Evolutionary conservation across 2,113 vertebrate genomes (phyloP).

Genomic region (Pheucticus melanocephalus): DNA sequence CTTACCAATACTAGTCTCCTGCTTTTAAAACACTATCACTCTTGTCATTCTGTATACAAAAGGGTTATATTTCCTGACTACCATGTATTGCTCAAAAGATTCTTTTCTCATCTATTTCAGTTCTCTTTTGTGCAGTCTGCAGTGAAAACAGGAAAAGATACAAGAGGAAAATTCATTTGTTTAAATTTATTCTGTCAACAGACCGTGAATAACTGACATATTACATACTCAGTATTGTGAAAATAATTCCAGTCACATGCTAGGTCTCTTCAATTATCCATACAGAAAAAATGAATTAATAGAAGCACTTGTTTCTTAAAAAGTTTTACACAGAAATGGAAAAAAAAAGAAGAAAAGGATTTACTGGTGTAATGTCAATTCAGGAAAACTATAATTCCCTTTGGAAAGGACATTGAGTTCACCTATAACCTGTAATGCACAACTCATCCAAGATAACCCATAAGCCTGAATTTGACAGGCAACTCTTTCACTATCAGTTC

Average conservation of each 20-base stretch:
- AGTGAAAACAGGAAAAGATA: background rate
- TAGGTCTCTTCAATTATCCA: background rate
- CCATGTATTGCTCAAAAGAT: background rate
- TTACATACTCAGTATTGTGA: background rate
- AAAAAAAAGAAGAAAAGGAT: background rate
- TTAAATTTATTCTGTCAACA: constrained; percentile 6
- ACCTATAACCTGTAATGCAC: background rate
- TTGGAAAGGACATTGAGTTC: background rate
- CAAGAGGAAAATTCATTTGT: constrained; percentile 7
- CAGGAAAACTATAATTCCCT: background rate
- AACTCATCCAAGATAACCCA: background rate
- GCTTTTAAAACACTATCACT: background rate
- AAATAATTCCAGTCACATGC: constrained; percentile 4
- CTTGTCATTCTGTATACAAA: background rate
- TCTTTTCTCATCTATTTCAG: background rate
- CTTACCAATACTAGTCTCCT: background rate
- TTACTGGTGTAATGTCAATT: background rate
- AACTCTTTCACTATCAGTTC: background rate
- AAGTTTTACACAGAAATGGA: background rate
- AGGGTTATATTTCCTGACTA: background rate
- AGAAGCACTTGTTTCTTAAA: background rate
- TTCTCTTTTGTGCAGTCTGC: background rate
- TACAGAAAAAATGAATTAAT: background rate
- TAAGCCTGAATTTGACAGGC: background rate
- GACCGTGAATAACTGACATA: background rate